phyloP scores from a whole-genome alignment of 2,113 vertebrate genomes.

The Delphinus delphis region DNA sequence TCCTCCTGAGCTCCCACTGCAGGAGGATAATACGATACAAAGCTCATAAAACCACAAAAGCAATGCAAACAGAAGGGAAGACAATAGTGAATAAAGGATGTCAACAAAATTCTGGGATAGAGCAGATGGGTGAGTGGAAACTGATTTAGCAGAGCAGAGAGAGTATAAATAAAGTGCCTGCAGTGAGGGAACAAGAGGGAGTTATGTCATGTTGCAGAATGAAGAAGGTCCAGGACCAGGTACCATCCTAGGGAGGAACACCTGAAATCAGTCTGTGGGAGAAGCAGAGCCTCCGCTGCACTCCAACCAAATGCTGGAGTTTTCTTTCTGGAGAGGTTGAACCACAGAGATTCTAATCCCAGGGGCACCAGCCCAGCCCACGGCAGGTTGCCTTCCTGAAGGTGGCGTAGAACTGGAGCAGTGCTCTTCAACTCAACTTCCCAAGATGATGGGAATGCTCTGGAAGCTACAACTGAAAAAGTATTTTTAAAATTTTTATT shows the following conservation, averaged over 20 bases:
- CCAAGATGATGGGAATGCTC: not conserved
- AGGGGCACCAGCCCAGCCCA: not conserved
- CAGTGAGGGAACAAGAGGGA: not conserved
- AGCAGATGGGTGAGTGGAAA: rapidly evolving
- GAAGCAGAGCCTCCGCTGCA: no score
- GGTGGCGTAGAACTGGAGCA: not conserved
- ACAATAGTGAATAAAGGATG: not conserved
- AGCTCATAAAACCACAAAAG: not conserved
- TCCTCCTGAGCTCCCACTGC: not conserved
- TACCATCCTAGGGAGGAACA: rapidly evolving
- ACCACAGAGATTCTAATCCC: not conserved
- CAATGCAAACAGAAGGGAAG: not conserved
- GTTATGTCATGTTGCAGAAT: rapidly evolving
- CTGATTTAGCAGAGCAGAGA: not conserved
- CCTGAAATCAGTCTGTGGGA: no score
- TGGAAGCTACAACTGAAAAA: not conserved
- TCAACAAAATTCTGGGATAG: not conserved
- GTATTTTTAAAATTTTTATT: not conserved
- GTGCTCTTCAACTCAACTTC: rapidly evolving
- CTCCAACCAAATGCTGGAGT: rapidly evolving
- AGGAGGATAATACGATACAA: not conserved
- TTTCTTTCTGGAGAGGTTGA: not conserved
- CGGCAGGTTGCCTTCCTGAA: not conserved
- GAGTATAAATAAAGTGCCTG: not conserved
- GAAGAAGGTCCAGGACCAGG: not conserved